A percentile compares a stretch with the other conserved stretches of the same genome.
Conservation (phyloP, 2,113 vertebrate species). For the Daboia siamensis region DNA sequence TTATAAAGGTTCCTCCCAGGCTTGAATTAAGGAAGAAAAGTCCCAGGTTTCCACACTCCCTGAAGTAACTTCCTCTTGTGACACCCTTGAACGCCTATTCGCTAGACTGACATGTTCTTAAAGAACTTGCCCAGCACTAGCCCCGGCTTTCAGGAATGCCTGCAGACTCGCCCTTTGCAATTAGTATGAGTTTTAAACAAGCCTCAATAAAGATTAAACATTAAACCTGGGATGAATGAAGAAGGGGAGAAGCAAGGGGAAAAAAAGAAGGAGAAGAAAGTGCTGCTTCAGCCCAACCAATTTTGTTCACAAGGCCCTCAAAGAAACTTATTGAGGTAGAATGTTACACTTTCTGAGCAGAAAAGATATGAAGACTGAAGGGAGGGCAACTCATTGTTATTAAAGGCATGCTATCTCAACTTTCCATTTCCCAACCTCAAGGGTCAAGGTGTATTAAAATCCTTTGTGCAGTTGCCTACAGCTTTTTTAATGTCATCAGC, state of each 20-base stretch:
- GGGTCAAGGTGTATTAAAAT: background rate
- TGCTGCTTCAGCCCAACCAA: background rate
- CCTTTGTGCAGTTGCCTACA: background rate
- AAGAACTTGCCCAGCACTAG: background rate
- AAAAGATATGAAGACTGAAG: background rate
- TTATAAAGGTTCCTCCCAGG: background rate
- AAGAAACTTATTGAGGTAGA: background rate
- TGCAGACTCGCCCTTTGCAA: background rate
- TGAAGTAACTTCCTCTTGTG: conserved; percentile 26
- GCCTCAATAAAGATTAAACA: background rate
- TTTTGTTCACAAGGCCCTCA: background rate
- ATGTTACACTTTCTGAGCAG: background rate
- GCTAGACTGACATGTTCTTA: background rate
- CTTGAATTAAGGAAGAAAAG: background rate
- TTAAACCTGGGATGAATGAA: background rate
- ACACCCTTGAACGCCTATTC: background rate
- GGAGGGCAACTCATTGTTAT: background rate
- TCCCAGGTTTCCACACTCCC: background rate
- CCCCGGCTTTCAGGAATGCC: background rate
- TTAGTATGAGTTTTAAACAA: background rate
- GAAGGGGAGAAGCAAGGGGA: background rate
- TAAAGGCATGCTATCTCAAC: background rate
- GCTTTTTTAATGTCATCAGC: background rate
- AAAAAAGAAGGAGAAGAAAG: background rate
- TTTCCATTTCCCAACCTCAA: background rate